A percentile compares a stretch with the other conserved stretches of the same genome.
These are phyloP conservation scores for Chlorodrepanis virens DNA, from an alignment of 2,113 vertebrate species.

Conservation along the genomic window DNA sequence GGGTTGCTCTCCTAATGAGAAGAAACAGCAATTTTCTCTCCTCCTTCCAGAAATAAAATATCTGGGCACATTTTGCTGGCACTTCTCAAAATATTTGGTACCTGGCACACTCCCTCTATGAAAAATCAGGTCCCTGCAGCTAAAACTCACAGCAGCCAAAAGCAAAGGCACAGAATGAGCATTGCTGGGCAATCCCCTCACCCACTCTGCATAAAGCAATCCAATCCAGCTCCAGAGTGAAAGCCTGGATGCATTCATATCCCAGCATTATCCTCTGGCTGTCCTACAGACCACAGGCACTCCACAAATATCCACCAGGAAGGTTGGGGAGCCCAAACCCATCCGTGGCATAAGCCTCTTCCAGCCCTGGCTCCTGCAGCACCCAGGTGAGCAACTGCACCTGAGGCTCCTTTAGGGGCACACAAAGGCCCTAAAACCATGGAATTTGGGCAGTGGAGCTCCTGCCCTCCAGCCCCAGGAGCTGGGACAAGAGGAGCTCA, in stretches of 20 bases:
- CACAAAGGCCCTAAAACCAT: neutral
- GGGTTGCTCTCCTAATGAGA: neutral
- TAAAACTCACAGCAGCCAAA: neutral
- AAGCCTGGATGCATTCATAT: neutral
- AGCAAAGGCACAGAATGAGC: neutral
- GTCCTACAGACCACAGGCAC: neutral
- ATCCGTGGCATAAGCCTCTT: rapidly evolving
- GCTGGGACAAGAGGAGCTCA: neutral
- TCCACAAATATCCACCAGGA: neutral
- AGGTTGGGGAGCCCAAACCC: rapidly evolving
- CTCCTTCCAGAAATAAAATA: neutral
- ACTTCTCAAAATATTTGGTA: neutral
- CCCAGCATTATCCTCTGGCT: neutral
- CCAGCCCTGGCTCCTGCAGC: neutral
- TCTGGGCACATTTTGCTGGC: neutral
- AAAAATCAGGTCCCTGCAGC: neutral
- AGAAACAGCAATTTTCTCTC: neutral
- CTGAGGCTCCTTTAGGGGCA: rapidly evolving
- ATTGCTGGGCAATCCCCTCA: neutral
- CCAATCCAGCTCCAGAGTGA: neutral
- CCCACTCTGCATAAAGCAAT: rapidly evolving
- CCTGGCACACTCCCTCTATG: neutral
- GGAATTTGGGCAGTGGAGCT: neutral
- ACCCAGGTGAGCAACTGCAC: neutral
- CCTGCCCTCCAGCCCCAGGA: neutral